A percentile compares a stretch with the other conserved stretches of the same genome.
These are phyloP conservation scores for Dinocampus coccinellae DNA, from an alignment of 2,888 invertebrate genomes.

Conservation along the genomic window DNA sequence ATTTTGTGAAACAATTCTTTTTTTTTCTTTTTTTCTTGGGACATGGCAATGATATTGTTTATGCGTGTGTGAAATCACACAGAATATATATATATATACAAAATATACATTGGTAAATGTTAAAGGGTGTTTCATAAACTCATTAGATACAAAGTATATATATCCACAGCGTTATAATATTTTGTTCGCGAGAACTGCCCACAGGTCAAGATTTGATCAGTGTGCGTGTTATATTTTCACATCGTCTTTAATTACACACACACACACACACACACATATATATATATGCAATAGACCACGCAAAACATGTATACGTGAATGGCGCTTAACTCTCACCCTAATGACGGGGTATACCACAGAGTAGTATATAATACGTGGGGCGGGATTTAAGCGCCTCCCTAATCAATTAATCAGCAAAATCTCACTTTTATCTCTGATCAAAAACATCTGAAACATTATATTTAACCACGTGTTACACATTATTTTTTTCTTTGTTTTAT, in stretches of 20 bases:
- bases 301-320: conserved; percentile 14
- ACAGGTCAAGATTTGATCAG: conserved; percentile 30
- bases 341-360: conserved; percentile 55
- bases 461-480: background rate
- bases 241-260: conserved; percentile 12
- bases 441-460: conserved; percentile 4
- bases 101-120: no score
- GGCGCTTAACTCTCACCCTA: conserved; percentile 47
- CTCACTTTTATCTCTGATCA: conserved; percentile 56
- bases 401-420: conserved; percentile 68
- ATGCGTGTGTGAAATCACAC: background rate
- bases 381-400: conserved; percentile 63
- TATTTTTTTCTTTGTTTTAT: background rate
- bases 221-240: conserved; percentile 30
- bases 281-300: conserved; percentile 20
- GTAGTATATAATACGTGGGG: conserved; percentile 59
- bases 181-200: conserved; percentile 20
- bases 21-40: no score
- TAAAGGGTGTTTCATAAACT: conserved; percentile 51
- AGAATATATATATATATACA: conserved; percentile 2
- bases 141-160: conserved; percentile 47
- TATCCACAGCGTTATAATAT: conserved; percentile 1
- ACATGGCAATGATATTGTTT: no score
- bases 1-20: background rate
- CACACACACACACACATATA: conserved; percentile 14